Base-by-base conservation (phyloP, 2,797 vertebrate species). In the Cetoscarus ocellatus region DNA sequence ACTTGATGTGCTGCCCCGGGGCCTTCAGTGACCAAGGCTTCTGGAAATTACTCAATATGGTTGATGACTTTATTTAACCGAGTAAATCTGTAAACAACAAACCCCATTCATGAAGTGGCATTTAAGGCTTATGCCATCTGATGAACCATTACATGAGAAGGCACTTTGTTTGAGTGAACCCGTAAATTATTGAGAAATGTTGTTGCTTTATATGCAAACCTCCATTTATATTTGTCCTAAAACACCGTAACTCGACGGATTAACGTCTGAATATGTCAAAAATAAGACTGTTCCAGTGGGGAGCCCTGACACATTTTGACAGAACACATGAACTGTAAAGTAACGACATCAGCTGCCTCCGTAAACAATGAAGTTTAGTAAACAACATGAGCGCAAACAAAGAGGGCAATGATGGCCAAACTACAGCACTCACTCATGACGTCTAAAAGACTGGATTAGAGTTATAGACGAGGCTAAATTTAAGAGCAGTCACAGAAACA, bases 1-100 rank as follows among this genome's bases (percentile, higher is more conserved):
- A 86, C 84, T 86, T 79, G 39, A 67, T 79, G 74, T 83, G 45
- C 74, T 73, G 45, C 39, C 57, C 13, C 60, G 67, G 78, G 55
- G 76, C 81, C 73, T 81, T 64, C 48, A 54, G 38, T 77, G 70
- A 74, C 63, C 12, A 51, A 42, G 39, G n/a, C 44, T 77, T 70
- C 14, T 1, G 51, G 69, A 78, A 80, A 70, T 79, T 12, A 73
- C 54, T 9, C 42, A 75, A 39, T 58, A 39, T 58, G 70, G 64
- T 79, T 67, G 13, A n/a, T 61, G 38, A 45, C 9, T 66, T 73
- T 45, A 63, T 70, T 69, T 18, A 44, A 6, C 12, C 36, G 10
- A 7, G 17, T 67, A 13, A 66, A 66, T 10, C 27, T 44, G 40
- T 43, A 43, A 66, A 48, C 54, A 69, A 36, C 61, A 56, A 62